Evolutionary conservation across 2,113 vertebrate genomes (phyloP).

Genomic region (Mastomys natalensis): DNA sequence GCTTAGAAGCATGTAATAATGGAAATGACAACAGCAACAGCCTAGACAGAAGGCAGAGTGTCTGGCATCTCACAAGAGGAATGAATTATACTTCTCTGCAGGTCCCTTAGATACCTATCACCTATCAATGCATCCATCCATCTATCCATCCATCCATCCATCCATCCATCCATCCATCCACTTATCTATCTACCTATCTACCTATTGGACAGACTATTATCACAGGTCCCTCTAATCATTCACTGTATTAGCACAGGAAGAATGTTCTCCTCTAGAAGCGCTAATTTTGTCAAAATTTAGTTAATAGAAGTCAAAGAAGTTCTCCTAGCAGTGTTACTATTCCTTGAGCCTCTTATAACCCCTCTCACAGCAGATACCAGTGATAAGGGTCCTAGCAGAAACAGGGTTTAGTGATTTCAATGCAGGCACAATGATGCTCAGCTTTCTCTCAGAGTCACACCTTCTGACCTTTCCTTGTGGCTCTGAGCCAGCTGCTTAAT

Average conservation of each 20-base stretch:
- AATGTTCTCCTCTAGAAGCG: constrained; percentile 74
- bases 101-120: neutral
- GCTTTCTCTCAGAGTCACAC: neutral
- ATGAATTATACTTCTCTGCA: neutral
- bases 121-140: constrained; percentile 8
- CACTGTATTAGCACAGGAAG: constrained; percentile 78
- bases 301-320: constrained; percentile 78
- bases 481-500: neutral
- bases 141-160: neutral
- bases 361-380: constrained; percentile 46
- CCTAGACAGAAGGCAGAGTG: neutral
- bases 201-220: constrained; percentile 60
- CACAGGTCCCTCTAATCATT: constrained; percentile 61
- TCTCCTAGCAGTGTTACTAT: constrained; percentile 73
- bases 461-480: neutral
- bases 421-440: fast-evolving
- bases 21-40: neutral
- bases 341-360: constrained; percentile 65
- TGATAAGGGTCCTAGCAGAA: neutral
- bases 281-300: constrained; percentile 80
- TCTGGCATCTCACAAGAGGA: neutral
- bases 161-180: neutral
- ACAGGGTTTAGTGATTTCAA: neutral
- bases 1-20: neutral
- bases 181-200: neutral